Evolutionary conservation across 2,888 invertebrate genomes (phyloP), one percentile per base, ranked within the genome.

Genomic region (Campoletis raptor): DNA sequence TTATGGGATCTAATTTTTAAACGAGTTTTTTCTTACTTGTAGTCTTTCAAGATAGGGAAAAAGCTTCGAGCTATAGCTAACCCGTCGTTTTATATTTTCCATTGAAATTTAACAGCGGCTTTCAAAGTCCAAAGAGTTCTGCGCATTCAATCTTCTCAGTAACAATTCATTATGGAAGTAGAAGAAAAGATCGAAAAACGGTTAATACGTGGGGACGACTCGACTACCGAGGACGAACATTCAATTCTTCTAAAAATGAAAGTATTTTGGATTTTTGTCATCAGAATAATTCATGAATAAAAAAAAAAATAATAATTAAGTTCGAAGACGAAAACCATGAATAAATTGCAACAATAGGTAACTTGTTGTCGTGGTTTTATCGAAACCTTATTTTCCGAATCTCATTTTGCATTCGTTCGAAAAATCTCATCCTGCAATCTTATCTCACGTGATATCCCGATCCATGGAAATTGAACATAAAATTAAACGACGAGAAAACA

Each of bases 391-490:
- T 61, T 61, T 6, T 5, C 12, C 30, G 30, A 30, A 61, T 61
- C 15, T 61, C 15, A 30, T 61, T 30, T 10, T 15, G 24, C 24
- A 30, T 61, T 30, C 5, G 24, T 61, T 15, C 61, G 30, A 61
- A 61, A 61, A 61, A 61, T 30, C 61, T 61, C 61, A 61, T 61
- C 15, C 15, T 30, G 15, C 6, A 30, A 61, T 61, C 61, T 61
- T 30, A 30, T 30, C 30, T 0, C 30, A 30, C 30, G 30, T 61
- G 30, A 61, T 61, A 15, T 61, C 2, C 61, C 12, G 52, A 61
- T 61, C 61, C 15, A 61, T 61, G 61, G 12, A 24, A 61, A 61
- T 61, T 30, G 30, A 15, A 30, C 12, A 30, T 30, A 61, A 61
- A 61, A 30, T 30, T 61, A 30, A 61, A 61, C 30, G 30, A 61